These are phyloP conservation scores for Cantharis nigra DNA, from an alignment of 2,888 invertebrate species.

Conservation along the genomic window DNA sequence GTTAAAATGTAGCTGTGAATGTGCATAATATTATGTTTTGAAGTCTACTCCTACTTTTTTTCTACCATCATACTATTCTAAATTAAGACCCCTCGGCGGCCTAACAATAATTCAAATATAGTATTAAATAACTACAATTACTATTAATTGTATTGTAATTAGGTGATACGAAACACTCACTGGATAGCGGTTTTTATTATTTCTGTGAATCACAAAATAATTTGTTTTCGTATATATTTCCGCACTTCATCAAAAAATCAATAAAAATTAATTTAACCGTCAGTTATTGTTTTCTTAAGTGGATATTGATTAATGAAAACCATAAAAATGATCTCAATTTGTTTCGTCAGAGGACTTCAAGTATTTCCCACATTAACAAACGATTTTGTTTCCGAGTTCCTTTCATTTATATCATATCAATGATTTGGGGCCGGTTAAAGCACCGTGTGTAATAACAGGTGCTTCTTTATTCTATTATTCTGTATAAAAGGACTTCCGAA, in stretches of 20 bases:
- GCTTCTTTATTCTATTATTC: slow-evolving; percentile 22
- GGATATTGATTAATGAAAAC: neutral
- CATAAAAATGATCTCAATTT: neutral
- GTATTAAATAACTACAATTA: neutral
- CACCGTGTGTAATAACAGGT: slow-evolving; percentile 28
- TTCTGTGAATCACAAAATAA: neutral
- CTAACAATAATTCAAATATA: neutral
- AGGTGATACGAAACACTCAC: neutral
- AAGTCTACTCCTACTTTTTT: too few relatives aligned
- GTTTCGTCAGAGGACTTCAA: slow-evolving; percentile 7
- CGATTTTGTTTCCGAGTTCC: slow-evolving; percentile 18
- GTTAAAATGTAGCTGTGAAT: neutral
- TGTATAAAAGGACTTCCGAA: slow-evolving; percentile 14
- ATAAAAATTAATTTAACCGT: slow-evolving; percentile 1
- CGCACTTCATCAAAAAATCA: neutral
- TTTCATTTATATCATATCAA: slow-evolving; percentile 17
- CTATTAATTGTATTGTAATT: neutral
- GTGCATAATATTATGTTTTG: too few relatives aligned
- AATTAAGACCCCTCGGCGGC: too few relatives aligned
- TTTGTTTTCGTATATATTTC: neutral
- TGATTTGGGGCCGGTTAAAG: slow-evolving; percentile 25
- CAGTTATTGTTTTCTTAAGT: neutral
- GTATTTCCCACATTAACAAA: slow-evolving; percentile 15
- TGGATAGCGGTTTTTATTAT: neutral
- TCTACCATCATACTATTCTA: too few relatives aligned